These are phyloP conservation scores for Crocodylus rhombifer DNA, from an alignment of 2,797 vertebrate species.

Conservation along the genomic window DNA sequence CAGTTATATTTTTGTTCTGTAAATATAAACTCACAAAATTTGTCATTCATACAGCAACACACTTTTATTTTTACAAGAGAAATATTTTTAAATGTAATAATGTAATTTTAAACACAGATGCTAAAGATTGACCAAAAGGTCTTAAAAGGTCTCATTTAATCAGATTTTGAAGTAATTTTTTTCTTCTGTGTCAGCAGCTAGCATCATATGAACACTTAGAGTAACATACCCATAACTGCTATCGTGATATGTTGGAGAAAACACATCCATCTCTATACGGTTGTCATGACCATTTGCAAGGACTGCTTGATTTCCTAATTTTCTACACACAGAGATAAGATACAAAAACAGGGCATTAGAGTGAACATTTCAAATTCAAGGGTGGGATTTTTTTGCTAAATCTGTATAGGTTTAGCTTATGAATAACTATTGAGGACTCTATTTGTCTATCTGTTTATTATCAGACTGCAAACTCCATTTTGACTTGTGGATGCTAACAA, in stretches of 20 bases:
- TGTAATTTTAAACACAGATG: not conserved
- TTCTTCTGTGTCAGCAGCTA: slow-evolving; percentile 65
- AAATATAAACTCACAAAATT: slow-evolving; percentile 14
- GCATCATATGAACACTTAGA: slow-evolving; percentile 80
- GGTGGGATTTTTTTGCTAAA: slow-evolving; percentile 11
- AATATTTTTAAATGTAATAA: not conserved
- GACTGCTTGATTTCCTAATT: slow-evolving; percentile 87
- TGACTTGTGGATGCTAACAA: not conserved
- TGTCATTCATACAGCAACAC: not conserved
- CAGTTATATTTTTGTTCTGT: not conserved
- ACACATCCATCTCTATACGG: slow-evolving; percentile 88
- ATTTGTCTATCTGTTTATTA: not conserved
- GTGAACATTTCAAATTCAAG: slow-evolving; percentile 38
- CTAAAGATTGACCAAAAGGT: not conserved
- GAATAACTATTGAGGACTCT: not conserved
- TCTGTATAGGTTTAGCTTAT: not conserved
- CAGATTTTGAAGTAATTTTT: not conserved
- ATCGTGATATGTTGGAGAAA: slow-evolving; percentile 85
- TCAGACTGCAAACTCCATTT: not conserved
- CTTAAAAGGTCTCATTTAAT: not conserved
- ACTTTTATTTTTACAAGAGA: not conserved
- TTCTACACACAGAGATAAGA: slow-evolving; percentile 82
- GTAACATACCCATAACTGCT: slow-evolving; percentile 85
- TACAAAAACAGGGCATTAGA: slow-evolving; percentile 82
- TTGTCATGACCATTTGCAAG: slow-evolving; percentile 86